Base-by-base conservation (phyloP, 92 coral and sea anemone species). In the Paragorgia papillata region DNA sequence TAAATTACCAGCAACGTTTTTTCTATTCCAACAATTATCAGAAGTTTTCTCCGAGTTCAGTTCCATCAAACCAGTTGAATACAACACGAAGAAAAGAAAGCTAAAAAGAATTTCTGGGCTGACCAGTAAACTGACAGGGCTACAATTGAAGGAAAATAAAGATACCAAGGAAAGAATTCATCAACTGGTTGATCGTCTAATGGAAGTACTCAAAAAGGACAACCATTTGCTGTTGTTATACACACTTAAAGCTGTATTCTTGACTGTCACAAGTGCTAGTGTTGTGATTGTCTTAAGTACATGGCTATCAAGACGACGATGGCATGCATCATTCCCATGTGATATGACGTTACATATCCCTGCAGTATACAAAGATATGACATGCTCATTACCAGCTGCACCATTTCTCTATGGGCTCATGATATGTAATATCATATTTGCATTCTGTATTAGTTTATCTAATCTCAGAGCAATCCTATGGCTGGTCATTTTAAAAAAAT, bases 371-470 rank as follows among this genome's bases (percentile, higher is more conserved):
- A 58, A 71, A 19, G 46, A 54, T 33, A 49, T 71, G 58, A 71
- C 78, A 21, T 71, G 78, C 25, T 71, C 78, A 20, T 37, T 71
- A 17, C 78, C 78, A 13, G 78, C 78, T 9, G 78, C 78, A 3
- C 78, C 78, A 17, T 71, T 71, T 71, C 64, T 71, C 6, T 71
- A 71, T 32, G 78, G 78, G 19, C 58, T 71, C 15, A 71, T 71
- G 78, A 71, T 54, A 9, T 51, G 62, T 32, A 71, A 71, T 30
- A 49, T 71, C n/a, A 71, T 54, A 15, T 55, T 71, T 55, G 64
- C 78, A 18, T 71, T 71, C 15, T 29, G 63, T 32, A 71, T 71
- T 54, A 53, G 63, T 55, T 40, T 71, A 0, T 71, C 64, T 21
- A 71, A 53, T 35, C 35, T 71, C 3, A 26, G 57, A 0, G 78